Evolutionary conservation across 2,113 vertebrate genomes (phyloP).

Genomic region (Mus spicilegus): DNA sequence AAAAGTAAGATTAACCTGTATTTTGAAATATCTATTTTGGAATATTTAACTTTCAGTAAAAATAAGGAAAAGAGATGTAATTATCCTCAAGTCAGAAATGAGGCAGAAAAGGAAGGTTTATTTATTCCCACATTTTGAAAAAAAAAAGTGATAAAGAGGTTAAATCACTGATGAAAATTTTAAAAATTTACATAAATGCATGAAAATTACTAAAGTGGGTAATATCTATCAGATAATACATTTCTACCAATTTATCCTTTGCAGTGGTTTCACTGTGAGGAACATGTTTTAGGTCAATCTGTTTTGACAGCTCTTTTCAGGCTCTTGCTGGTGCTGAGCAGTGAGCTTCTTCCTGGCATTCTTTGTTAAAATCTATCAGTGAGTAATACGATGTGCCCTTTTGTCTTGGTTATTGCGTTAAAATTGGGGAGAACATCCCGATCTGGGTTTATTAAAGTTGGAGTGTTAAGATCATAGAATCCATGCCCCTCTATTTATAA

Average conservation of each 20-base stretch:
- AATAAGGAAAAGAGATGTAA: constrained; percentile 15
- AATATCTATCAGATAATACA: constrained; percentile 38
- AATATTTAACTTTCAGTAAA: constrained; percentile 11
- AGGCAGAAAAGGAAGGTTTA: neutral
- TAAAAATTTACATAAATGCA: constrained; percentile 19
- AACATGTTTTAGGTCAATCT: constrained; percentile 60
- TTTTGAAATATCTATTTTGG: constrained; percentile 41
- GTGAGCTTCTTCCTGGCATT: neutral
- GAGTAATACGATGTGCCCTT: neutral
- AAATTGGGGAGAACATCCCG: neutral
- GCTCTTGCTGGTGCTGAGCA: neutral
- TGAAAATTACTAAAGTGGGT: constrained; percentile 48
- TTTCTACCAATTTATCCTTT: constrained; percentile 46
- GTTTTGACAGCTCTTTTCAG: constrained; percentile 53
- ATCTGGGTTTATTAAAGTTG: neutral
- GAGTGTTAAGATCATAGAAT: neutral
- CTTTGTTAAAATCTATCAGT: constrained; percentile 7
- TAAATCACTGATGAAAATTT: constrained; percentile 50
- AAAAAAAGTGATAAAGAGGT: neutral
- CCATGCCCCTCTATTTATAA: neutral
- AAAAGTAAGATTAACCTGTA: constrained; percentile 1
- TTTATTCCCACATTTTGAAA: neutral
- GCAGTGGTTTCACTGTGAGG: constrained; percentile 48
- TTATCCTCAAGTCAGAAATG: constrained; percentile 26
- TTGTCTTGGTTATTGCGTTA: neutral